Evolutionary conservation across 2,113 vertebrate species (phyloP).

Genomic region (Recurvirostra avosetta): DNA sequence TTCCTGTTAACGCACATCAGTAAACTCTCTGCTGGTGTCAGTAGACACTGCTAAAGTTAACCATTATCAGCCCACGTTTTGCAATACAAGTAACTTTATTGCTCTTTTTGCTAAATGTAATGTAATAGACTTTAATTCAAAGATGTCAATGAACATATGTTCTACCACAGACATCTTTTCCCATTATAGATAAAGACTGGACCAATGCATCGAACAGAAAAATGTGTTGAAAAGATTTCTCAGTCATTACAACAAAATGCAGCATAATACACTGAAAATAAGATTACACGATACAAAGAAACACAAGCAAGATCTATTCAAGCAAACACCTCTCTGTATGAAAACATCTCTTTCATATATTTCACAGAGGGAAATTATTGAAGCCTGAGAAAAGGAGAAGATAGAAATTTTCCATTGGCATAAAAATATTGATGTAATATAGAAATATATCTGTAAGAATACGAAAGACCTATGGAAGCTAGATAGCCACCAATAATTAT

Average conservation of each 20-base stretch:
- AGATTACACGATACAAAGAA: background rate
- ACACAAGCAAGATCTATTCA: background rate
- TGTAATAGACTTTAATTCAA: background rate
- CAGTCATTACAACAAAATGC: background rate
- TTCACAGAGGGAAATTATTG: conserved; percentile 28
- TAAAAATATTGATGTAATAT: background rate
- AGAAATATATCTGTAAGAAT: background rate
- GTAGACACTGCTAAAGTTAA: background rate
- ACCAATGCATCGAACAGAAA: background rate
- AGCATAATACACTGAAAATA: conserved; percentile 30
- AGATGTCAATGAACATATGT: background rate
- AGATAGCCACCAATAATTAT: background rate
- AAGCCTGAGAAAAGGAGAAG: background rate
- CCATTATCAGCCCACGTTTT: background rate
- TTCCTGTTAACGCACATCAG: background rate
- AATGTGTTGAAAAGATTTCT: background rate
- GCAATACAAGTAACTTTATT: background rate
- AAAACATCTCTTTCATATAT: background rate
- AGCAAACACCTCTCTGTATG: background rate
- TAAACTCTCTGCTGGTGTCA: background rate
- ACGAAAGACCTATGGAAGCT: background rate
- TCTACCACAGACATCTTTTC: background rate
- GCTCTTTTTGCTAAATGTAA: background rate
- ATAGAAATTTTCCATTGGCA: background rate
- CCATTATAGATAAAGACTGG: conserved; percentile 11